These are phyloP conservation scores for Acanthochromis polyacanthus DNA, from an alignment of 2,113 vertebrate species.

Conservation along the genomic window DNA sequence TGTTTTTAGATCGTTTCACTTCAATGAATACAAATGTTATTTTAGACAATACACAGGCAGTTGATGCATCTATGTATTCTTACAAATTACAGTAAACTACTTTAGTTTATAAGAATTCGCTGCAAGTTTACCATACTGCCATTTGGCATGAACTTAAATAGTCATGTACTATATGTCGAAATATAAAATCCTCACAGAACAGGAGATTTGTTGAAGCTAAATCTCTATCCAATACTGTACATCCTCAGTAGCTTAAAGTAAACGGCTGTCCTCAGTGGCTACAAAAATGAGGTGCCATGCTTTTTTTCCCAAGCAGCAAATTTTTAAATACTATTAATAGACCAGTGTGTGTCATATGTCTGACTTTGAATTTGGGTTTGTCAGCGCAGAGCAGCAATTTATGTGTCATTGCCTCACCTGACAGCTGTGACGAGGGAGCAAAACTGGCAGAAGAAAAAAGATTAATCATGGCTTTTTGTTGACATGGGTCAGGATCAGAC, in stretches of 20 bases:
- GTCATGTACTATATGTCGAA: background rate
- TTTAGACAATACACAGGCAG: background rate
- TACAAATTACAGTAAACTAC: background rate
- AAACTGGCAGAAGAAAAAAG: conserved; percentile 25
- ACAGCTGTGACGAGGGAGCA: conserved; percentile 66
- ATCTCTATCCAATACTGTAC: background rate
- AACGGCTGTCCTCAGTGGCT: background rate
- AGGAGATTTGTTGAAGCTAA: background rate
- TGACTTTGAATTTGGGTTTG: conserved; percentile 68
- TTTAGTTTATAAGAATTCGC: too few relatives aligned
- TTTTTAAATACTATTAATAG: conserved; percentile 69
- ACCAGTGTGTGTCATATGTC: conserved; percentile 45
- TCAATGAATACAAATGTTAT: background rate
- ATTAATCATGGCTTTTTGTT: conserved; percentile 48
- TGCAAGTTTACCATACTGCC: too few relatives aligned
- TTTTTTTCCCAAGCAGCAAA: conserved; percentile 24
- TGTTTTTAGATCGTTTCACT: background rate
- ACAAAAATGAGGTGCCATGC: conserved; percentile 1
- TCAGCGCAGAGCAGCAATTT: conserved; percentile 43
- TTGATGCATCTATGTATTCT: background rate
- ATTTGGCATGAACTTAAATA: too few relatives aligned
- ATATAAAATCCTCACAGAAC: background rate
- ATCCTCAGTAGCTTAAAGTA: conserved; percentile 12
- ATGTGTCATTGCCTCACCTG: conserved; percentile 58
- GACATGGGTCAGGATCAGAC: conserved; percentile 58